phyloP scores from a whole-genome alignment of 2,888 invertebrate species.

The Zaprionus bogoriensis region DNA sequence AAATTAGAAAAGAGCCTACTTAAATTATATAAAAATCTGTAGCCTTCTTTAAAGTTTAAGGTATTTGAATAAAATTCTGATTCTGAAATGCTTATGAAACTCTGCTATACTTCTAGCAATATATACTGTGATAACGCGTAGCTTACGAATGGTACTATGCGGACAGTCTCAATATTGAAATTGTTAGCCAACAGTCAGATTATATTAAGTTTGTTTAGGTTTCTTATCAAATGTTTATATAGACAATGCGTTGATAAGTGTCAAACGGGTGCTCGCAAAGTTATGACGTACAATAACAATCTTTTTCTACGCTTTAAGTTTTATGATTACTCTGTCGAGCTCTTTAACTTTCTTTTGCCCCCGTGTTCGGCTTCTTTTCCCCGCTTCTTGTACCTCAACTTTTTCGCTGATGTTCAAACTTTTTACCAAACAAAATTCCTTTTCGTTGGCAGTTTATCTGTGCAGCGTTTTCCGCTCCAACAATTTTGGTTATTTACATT shows the following conservation, averaged over 20 bases:
- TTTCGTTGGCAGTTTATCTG: constrained; percentile 35
- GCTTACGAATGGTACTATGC: neutral
- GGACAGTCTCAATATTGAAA: constrained; percentile 1
- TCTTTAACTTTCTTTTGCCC: neutral
- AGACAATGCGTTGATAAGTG: too few relatives aligned
- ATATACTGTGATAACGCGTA: too few relatives aligned
- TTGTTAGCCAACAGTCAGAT: neutral
- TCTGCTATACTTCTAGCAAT: too few relatives aligned
- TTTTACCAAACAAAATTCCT: constrained; percentile 17
- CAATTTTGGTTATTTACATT: constrained; percentile 42
- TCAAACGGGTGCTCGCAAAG: too few relatives aligned
- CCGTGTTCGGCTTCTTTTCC: too few relatives aligned
- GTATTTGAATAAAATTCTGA: too few relatives aligned
- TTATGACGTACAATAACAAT: neutral
- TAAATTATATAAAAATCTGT: too few relatives aligned
- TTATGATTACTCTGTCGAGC: neutral
- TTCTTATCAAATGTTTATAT: too few relatives aligned
- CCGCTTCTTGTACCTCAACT: neutral
- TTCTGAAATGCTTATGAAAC: too few relatives aligned
- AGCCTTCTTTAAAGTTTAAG: too few relatives aligned
- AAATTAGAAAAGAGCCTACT: too few relatives aligned
- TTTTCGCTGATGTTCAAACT: constrained; percentile 10
- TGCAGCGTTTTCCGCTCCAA: constrained; percentile 33
- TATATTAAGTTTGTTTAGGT: too few relatives aligned
- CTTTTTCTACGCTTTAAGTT: neutral